Percentiles rank a stretch among this genome's conserved stretches.
phyloP scores from a whole-genome alignment of 1,140 invertebrate genomes.

The Hypothenemus hampei region DNA sequence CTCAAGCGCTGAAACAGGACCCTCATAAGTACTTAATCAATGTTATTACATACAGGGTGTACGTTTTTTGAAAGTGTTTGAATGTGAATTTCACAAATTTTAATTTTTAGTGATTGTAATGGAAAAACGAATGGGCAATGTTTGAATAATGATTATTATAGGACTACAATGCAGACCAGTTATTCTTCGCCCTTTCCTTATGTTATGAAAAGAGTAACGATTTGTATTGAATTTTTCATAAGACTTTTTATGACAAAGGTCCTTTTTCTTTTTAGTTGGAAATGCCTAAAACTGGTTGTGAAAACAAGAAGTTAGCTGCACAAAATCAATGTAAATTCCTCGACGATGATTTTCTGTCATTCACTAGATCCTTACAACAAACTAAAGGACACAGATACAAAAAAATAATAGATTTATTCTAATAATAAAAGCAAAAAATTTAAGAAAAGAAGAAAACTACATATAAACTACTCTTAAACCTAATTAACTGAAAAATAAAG shows the following conservation, averaged over 20 bases:
- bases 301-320: slow-evolving; percentile 29
- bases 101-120: background rate
- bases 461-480: too few species aligned
- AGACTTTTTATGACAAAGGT: slow-evolving; percentile 6
- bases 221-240: slow-evolving; percentile 9
- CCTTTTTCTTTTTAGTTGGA: slow-evolving; percentile 29
- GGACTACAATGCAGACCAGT: slow-evolving; percentile 35
- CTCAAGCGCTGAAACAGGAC: slow-evolving; percentile 9
- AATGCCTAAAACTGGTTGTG: slow-evolving; percentile 28
- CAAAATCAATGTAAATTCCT: slow-evolving; percentile 32
- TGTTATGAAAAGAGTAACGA: slow-evolving; percentile 34
- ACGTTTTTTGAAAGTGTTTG: background rate
- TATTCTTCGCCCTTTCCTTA: slow-evolving; percentile 34
- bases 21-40: slow-evolving; percentile 30
- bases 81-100: background rate
- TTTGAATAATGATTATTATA: background rate
- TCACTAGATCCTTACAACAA: slow-evolving; percentile 23
- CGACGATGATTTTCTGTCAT: slow-evolving; percentile 26
- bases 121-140: background rate
- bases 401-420: slow-evolving; percentile 40
- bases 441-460: too few species aligned
- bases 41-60: slow-evolving; percentile 30
- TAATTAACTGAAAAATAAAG: slow-evolving; percentile 34
- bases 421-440: slow-evolving; percentile 32
- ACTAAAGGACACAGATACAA: slow-evolving; percentile 27